Conservation (phyloP, 2,113 vertebrate species). For the Paramormyrops kingsleyae region DNA sequence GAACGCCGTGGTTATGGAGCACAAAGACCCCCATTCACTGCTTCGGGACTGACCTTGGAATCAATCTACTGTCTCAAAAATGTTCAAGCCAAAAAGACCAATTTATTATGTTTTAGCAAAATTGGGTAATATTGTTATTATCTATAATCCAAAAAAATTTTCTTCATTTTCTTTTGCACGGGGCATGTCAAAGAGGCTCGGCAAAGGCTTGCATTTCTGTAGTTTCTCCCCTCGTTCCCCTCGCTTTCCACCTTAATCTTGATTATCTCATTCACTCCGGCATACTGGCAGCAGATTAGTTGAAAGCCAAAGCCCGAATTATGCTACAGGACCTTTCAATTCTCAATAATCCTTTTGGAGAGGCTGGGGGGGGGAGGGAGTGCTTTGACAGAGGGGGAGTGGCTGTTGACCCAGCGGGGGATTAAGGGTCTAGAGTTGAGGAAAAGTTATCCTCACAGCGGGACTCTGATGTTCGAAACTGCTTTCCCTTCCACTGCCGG, state of each 20-base stretch:
- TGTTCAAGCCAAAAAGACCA: neutral
- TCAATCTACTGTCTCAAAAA: neutral
- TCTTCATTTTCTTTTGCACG: neutral
- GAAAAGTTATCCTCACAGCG: constrained; percentile 2
- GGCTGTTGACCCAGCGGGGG: neutral
- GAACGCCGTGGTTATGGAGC: neutral
- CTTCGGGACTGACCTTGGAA: neutral
- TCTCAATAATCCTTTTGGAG: constrained; percentile 5
- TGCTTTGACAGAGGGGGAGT: neutral
- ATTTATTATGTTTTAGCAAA: neutral
- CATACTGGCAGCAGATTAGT: constrained; percentile 11
- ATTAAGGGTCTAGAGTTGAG: neutral
- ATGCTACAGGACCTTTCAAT: neutral
- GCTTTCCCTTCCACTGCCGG: neutral
- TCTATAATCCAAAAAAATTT: neutral
- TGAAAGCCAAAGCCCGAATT: neutral
- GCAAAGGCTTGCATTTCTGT: neutral
- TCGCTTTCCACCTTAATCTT: neutral
- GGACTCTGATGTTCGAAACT: neutral
- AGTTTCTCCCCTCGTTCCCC: neutral
- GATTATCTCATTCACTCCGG: constrained; percentile 9
- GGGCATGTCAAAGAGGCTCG: neutral
- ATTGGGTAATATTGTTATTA: neutral
- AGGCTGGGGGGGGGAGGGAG: neutral
- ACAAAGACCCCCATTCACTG: neutral